A percentile compares a stretch with the other conserved stretches of the same genome.
These are phyloP conservation scores for Megaptera novaeangliae DNA, from an alignment of 2,113 vertebrate species.

Conservation along the genomic window DNA sequence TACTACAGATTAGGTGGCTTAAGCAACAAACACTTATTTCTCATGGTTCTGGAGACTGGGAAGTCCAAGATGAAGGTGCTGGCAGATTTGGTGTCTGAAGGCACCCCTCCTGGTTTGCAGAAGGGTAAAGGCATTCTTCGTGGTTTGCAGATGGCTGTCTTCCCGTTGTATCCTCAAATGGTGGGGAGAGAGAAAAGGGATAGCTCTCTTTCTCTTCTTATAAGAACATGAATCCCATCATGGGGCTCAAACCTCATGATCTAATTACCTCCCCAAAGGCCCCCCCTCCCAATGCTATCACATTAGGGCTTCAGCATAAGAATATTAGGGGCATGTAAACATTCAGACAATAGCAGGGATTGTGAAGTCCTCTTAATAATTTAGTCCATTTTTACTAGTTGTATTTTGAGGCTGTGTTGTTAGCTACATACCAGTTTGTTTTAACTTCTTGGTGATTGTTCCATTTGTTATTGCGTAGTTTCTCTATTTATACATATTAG, in stretches of 20 bases:
- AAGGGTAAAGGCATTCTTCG: not conserved
- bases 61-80: not conserved
- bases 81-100: not conserved
- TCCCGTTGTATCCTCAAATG: not conserved
- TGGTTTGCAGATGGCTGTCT: not conserved
- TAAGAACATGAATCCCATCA: not conserved
- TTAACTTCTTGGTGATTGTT: not conserved
- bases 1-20: not conserved
- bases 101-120: not conserved
- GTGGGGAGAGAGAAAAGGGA: not conserved
- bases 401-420: not conserved
- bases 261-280: not conserved
- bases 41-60: not conserved
- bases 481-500: not conserved
- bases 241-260: not conserved
- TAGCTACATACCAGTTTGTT: not conserved
- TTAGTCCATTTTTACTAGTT: not conserved
- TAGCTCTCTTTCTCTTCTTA: not conserved
- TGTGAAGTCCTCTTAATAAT: not conserved
- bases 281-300: not conserved
- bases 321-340: not conserved
- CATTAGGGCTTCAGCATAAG: not conserved
- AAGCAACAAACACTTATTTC: not conserved
- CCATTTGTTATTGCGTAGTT: not conserved
- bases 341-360: not conserved